These are phyloP conservation scores for Esox niger DNA, from an alignment of 2,113 vertebrate species.

Conservation along the genomic window DNA sequence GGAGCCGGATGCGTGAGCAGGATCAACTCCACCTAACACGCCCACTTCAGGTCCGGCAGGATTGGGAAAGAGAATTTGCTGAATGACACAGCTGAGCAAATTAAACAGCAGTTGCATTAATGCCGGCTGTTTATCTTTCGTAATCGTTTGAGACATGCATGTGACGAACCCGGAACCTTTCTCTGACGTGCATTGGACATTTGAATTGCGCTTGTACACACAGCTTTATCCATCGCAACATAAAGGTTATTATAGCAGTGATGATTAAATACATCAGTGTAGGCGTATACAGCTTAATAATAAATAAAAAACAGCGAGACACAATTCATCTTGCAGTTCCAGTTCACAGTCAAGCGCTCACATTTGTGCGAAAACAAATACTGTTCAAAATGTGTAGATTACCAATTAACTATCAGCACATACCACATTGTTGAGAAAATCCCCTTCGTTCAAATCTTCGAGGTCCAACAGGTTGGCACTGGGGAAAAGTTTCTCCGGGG, in stretches of 20 bases:
- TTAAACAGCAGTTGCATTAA: not conserved
- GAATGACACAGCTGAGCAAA: constrained; percentile 12
- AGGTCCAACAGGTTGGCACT: constrained; percentile 82
- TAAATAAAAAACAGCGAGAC: not conserved
- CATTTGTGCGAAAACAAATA: not conserved
- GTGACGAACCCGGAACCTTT: not conserved
- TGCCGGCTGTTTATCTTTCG: not conserved
- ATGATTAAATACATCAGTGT: not conserved
- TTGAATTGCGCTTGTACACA: not conserved
- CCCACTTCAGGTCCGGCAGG: constrained; percentile 5
- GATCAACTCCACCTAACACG: constrained; percentile 1
- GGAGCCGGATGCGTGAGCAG: constrained; percentile 11
- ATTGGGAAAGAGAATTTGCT: not conserved
- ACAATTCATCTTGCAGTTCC: no score
- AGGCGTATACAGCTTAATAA: not conserved
- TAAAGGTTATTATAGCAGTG: no score
- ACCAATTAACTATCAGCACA: constrained; percentile 26
- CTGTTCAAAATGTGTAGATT: not conserved
- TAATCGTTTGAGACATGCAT: not conserved
- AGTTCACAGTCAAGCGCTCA: no score
- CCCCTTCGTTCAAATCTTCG: constrained; percentile 81
- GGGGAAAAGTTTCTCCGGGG: constrained; percentile 81
- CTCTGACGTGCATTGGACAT: not conserved
- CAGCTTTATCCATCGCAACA: not conserved
- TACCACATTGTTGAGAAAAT: constrained; percentile 86